Evolutionary conservation across 2,888 invertebrate species (phyloP), one percentile per base, ranked within the genome.

Genomic region (Torymus aiolomorphi): DNA sequence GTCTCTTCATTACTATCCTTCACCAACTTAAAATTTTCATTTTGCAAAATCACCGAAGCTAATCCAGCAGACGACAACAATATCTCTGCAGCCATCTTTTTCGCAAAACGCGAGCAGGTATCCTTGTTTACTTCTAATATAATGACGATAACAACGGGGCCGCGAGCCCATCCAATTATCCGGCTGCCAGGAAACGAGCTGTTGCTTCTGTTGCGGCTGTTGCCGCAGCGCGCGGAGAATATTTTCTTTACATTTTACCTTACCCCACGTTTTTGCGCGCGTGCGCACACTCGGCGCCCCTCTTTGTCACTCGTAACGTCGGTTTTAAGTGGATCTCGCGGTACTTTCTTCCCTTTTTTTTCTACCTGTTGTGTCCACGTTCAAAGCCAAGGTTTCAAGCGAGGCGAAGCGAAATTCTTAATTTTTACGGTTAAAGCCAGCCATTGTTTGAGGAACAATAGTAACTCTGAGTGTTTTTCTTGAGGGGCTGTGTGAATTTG

Each of bases 101-200:
- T 52, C n/a, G 18, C 20, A 14, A 31, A 59, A 61, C 42, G 42
- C 42, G 42, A 72, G 13, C 14, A 62, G 12, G 54, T 16, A 70
- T 16, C 31, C 54, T 31, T 42, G 31, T 73, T 73, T 75, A 75
- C 57, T n/a, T 57, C 18, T 10, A 52, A 13, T 16, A 31, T 67
- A 67, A 76, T 24, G 67, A 67, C 67, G 10, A 54, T 52, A 67
- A 61, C 18, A 67, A 59, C 52, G 13, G 52, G 14, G 24, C 42
- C 42, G 18, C 59, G 14, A 66, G 57, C 24, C 51, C 65, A 75
- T 66, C 74, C 66, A 75, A 75, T 75, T 75, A 75, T 59, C 51
- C 56, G 59, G 42, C 42, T 73, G 31, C 18, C 42, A 11, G 54
- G 42, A 56, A 65, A 65, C 11, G 18, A 61, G 49, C 42, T 42